Evolutionary conservation across 2,113 vertebrate genomes (phyloP), one percentile per base, ranked within the genome.

Genomic region (Ardeotis arabs): DNA sequence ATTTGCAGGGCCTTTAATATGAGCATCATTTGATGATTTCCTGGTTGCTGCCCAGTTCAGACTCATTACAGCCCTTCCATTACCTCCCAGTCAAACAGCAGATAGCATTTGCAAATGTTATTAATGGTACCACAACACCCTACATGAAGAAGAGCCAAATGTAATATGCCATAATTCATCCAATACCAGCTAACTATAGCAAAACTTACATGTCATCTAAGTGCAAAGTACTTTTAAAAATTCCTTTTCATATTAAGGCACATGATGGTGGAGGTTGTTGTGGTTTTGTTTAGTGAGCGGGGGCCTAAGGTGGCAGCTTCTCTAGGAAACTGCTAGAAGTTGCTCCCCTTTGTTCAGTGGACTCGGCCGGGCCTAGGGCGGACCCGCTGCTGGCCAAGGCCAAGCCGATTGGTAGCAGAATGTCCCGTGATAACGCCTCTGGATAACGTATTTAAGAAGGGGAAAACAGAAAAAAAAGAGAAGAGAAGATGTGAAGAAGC

Each of bases 1-100:
- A 93, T 92, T 77, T 92, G 29, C 66, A 91, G 50, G 73, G 66
- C 70, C 81, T 87, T 87, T 91, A 80, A 92, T 56, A 74, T 2
- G 21, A 90, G 47, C 25, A 90, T 55, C 11, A 17, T 68, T 82
- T 85, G 52, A 27, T 21, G 53, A 58, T 83, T 84, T 68, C 47
- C 22, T 39, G 55, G 7, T 67, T 82, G 53, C 29, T 12, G 3
- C 52, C 18, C 22, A 24, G 37, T 64, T 55, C 35, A 60, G 31
- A 76, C 80, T 83, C 85, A 84, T 56, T 80, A 53, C 18, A 83
- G 22, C 49, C 74, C 23, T 90, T 91, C 76, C 33, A 74, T 58
- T 89, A 75, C 56, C 58, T 50, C 44, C 53, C 35, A 45, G 12
- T 33, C 56, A n/a, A 87, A 93, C 24, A 83, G 49, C 49, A 89